Evolutionary conservation across 2,113 vertebrate genomes (phyloP), one percentile per base, ranked within the genome.

Genomic region (Dicerorhinus sumatrensis): DNA sequence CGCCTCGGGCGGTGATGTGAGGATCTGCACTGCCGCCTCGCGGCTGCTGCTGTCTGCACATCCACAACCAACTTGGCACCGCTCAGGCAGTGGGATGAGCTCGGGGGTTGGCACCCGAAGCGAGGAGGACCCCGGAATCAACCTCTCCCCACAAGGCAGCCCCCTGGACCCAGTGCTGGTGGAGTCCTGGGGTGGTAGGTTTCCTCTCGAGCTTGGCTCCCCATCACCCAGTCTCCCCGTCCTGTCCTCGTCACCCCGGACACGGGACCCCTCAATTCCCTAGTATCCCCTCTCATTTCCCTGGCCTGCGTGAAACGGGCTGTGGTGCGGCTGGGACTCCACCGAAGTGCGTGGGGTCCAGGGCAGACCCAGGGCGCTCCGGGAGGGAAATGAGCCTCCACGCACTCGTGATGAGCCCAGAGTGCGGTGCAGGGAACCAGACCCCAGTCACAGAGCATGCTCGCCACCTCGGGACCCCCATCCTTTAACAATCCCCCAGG

Each of bases 321-420:
- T 13, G 10, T 10, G 54, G 51, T 5, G n/a, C 6, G 0, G 20
- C 51, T 4, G 21, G 12, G 46, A 39, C 6, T 51, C 65, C 12
- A 3, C 83, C 16, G 9, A 21, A 56, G 42, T 12, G 0, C 2
- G 0, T 1, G 12, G n/a, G 13, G 36, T 36, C 29, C n/a, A 6
- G 33, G 20, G 51, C 16, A 69, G n/a, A 51, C 31, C n/a, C 23
- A 6, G 67, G 2, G 25, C 2, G 0, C 42, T 12, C 0, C 12
- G 1, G 6, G 5, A 0, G 6, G 51, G 27, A 81, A 13, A 39
- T 0, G 8, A 1, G 0, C 33, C 16, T 29, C 25, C 60, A 11
- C 0, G 36, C 17, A 8, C 48, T 3, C 5, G 0, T 5, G 5
- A 1, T 0, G 23, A 46, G 11, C 25, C 56, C 77, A 18, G n/a